Evolutionary conservation across 1,140 invertebrate genomes (phyloP).

Genomic region (Chlorops oryzae): DNA sequence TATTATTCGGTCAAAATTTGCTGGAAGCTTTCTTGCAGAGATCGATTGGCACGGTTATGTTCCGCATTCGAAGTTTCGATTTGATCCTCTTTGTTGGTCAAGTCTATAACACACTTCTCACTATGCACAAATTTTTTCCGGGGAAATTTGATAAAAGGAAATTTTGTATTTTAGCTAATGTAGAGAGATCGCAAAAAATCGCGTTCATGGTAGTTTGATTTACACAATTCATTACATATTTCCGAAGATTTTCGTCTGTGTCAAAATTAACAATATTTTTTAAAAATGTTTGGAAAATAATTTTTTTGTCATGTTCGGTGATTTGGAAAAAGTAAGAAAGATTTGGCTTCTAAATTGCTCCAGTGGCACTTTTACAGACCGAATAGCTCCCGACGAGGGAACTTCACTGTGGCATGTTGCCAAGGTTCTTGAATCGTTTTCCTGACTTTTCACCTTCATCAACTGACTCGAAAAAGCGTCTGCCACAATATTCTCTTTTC

Average conservation of each 20-base stretch:
- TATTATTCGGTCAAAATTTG: constrained; percentile 22
- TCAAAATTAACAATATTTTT: too few species aligned
- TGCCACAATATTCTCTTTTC: constrained; percentile 38
- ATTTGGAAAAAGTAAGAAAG: too few species aligned
- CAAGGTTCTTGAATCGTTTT: too few species aligned
- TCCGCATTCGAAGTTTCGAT: constrained; percentile 1
- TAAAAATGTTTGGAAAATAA: too few species aligned
- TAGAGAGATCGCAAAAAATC: too few species aligned
- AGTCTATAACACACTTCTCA: constrained; percentile 9
- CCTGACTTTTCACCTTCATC: neutral
- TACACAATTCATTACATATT: too few species aligned
- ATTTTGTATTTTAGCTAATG: neutral
- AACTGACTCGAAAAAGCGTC: constrained; percentile 31
- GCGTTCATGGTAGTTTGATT: too few species aligned
- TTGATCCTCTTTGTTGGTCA: constrained; percentile 5
- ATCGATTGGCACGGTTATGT: constrained; percentile 5
- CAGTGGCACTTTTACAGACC: constrained; percentile 13
- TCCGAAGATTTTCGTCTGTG: too few species aligned
- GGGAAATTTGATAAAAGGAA: neutral
- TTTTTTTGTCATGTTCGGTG: too few species aligned
- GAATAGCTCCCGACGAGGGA: constrained; percentile 13
- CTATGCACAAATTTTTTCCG: constrained; percentile 1
- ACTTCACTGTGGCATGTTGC: constrained; percentile 16
- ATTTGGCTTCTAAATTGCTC: constrained; percentile 19
- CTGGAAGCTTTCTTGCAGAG: too few species aligned